Evolutionary conservation across 2,113 vertebrate genomes (phyloP), one percentile per base, ranked within the genome.

Genomic region (Ictalurus furcatus): DNA sequence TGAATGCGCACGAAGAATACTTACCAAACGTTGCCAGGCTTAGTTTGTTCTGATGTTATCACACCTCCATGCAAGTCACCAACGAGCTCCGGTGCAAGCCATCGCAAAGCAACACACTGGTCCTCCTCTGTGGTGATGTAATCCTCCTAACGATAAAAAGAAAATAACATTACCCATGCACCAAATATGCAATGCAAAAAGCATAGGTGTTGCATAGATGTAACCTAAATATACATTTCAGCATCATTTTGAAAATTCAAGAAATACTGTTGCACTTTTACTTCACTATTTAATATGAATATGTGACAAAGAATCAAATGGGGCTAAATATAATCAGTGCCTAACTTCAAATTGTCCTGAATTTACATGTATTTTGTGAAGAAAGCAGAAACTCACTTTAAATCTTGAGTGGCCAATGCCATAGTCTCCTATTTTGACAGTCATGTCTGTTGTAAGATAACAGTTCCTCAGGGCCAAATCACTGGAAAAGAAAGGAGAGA

Each of bases 351-450:
- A 59, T 59, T 74, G 11, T 86, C 17, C 23, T 44, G 59, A 12
- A 56, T 63, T 61, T 28, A 65, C 78, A 16, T 16, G 23, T 23
- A 12, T 9, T 13, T 69, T 34, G 13, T 28, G n/a, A 58, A 73
- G 59, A 85, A 52, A 61, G 63, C 7, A 73, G 37, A 28, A 78
- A 79, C 95, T 96, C 94, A 99, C 98, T 97, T 98, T 98, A 88
- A 97, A 98, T 92, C 97, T 97, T 88, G 96, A 97, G 92, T 97
- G 96, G 89, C 98, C 98, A 87, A 98, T 97, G 17, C 97, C 98
- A 52, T 99, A 99, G 93, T 99, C 98, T 89, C 98, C 98, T 85
- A 99, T 96, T 97, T 98, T 99, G 90, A 99, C 97, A 23, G 98
- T 99, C 90, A 99, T 95, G 92, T 99, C 98, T 0, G 97, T 96